phyloP scores from a whole-genome alignment of 2,888 invertebrate genomes.

The Diaperis boleti region DNA sequence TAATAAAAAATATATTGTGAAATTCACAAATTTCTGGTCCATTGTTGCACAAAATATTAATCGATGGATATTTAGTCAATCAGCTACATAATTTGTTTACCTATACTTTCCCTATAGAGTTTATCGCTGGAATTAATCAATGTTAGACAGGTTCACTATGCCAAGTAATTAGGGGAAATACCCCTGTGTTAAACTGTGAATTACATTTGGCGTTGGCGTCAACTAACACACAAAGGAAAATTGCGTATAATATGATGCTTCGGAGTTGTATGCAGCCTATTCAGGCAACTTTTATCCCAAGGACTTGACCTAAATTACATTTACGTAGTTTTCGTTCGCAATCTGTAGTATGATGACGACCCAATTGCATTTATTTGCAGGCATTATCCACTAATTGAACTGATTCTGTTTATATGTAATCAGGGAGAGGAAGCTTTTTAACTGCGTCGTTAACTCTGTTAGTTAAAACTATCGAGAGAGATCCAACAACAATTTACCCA shows the following conservation, averaged over 20 bases:
- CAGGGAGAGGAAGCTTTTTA: slow-evolving; percentile 7
- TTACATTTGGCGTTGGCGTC: slow-evolving; percentile 1
- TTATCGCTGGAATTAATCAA: not conserved
- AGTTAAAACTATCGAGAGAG: too few relatives aligned
- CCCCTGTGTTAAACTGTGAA: not conserved
- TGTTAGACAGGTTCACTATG: not conserved
- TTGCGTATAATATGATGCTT: slow-evolving; percentile 6
- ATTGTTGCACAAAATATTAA: too few relatives aligned
- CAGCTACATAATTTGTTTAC: too few relatives aligned
- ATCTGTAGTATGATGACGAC: slow-evolving; percentile 8
- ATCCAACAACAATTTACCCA: too few relatives aligned
- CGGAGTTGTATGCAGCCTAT: not conserved
- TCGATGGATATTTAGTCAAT: not conserved
- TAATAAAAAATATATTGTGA: too few relatives aligned
- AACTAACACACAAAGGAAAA: not conserved
- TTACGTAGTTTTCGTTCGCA: slow-evolving; percentile 14
- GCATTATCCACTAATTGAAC: slow-evolving; percentile 11
- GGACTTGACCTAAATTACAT: slow-evolving; percentile 18
- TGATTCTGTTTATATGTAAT: slow-evolving; percentile 21
- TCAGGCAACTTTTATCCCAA: slow-evolving; percentile 14
- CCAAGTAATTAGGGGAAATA: not conserved
- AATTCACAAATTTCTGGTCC: too few relatives aligned
- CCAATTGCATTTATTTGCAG: slow-evolving; percentile 20
- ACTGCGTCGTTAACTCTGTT: too few relatives aligned
- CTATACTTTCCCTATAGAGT: not conserved